phyloP scores from a whole-genome alignment of 2,113 vertebrate species.

The Suncus etruscus region DNA sequence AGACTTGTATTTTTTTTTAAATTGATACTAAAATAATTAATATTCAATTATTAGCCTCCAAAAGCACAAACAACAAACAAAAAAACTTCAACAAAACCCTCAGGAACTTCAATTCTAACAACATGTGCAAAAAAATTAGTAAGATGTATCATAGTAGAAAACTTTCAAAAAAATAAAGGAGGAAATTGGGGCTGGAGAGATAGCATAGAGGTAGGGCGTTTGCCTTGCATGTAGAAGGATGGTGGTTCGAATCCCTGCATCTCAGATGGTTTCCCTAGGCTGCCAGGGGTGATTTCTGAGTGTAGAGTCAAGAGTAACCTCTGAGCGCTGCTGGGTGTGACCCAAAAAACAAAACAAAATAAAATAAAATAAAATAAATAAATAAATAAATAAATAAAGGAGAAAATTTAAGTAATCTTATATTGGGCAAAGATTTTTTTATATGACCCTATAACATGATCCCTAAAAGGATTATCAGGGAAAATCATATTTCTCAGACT shows the following conservation, averaged over 20 bases:
- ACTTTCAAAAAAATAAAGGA: not conserved
- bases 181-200: too few species aligned
- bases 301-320: too few species aligned
- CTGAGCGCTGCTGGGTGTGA: too few species aligned
- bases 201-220: too few species aligned
- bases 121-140: not conserved
- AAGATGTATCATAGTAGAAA: slow-evolving; percentile 22
- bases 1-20: not conserved
- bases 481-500: too few species aligned
- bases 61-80: not conserved
- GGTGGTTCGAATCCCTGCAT: too few species aligned
- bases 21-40: not conserved
- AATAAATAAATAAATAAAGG: not conserved
- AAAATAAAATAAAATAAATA: not conserved
- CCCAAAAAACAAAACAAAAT: too few species aligned
- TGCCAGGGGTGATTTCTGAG: too few species aligned
- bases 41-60: not conserved
- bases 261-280: too few species aligned
- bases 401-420: slow-evolving; percentile 1
- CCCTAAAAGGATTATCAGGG: not conserved
- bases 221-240: too few species aligned
- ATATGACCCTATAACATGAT: not conserved
- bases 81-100: too few species aligned
- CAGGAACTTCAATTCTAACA: not conserved
- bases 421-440: slow-evolving; percentile 8